A percentile compares a stretch with the other conserved stretches of the same genome.
phyloP scores from a whole-genome alignment of 1,140 invertebrate species.

The Aricia agestis region DNA sequence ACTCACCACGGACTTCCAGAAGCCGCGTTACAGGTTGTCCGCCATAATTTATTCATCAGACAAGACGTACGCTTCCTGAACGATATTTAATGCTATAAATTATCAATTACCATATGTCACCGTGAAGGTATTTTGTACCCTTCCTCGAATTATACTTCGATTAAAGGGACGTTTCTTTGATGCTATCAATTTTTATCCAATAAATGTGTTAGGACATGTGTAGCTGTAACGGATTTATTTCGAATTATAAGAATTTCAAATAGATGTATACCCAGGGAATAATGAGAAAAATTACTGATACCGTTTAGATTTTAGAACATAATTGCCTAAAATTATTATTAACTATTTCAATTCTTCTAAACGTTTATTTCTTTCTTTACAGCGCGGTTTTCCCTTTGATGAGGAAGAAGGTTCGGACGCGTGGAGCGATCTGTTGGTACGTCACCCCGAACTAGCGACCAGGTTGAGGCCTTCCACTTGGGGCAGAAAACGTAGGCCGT shows the following conservation, averaged over 20 bases:
- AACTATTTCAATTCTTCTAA: not conserved
- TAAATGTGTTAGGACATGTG: no score
- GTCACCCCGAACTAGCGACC: conserved; percentile 73
- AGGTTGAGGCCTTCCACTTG: conserved; percentile 74
- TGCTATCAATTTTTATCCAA: not conserved
- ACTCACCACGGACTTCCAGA: not conserved
- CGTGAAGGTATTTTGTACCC: conserved; percentile 2
- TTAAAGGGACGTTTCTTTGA: not conserved
- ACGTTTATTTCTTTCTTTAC: conserved; percentile 41
- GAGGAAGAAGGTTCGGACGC: conserved; percentile 76
- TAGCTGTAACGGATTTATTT: no score
- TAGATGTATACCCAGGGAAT: no score
- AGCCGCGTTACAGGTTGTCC: conserved; percentile 12
- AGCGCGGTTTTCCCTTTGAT: conserved; percentile 83
- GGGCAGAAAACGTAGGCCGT: conserved; percentile 76
- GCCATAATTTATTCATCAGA: conserved; percentile 12
- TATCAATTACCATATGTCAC: conserved; percentile 5
- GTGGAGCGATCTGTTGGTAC: conserved; percentile 70
- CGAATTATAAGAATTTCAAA: no score
- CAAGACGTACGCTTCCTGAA: conserved; percentile 9
- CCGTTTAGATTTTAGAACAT: no score
- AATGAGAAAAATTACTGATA: no score
- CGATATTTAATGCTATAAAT: conserved; percentile 15
- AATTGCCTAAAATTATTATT: no score
- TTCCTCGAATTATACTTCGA: not conserved